Evolutionary conservation across 2,797 vertebrate species (phyloP), one percentile per base, ranked within the genome.

Genomic region (Pogoniulus pusillus): DNA sequence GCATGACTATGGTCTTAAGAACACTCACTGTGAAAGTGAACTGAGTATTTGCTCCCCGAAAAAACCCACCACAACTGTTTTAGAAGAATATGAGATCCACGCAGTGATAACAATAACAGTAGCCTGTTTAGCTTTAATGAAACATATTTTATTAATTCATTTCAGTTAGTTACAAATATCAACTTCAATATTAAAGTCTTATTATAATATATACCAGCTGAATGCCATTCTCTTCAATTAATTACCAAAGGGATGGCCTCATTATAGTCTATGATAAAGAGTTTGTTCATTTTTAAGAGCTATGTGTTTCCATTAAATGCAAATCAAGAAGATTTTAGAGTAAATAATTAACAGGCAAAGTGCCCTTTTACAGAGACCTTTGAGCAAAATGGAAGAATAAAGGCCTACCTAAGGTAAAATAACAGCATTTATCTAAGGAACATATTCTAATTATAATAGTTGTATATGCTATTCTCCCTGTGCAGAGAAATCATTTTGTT

Each of bases 291-390:
- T 83, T 91, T 85, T 5, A 91, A 83, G 30, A 85, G 10, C 32
- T 81, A 19, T 54, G n/a, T 83, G 15, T 81, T 94, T 87, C 59
- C 41, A 72, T 75, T 93, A 87, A 75, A 92, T 18, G 53, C 63
- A 27, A 85, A 75, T 69, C 59, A 81, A 75, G 27, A 82, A 70
- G 45, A 39, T 9, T 84, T 89, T 66, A 66, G 62, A 85, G 23
- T 78, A 93, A 91, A 91, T 89, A 89, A 74, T 87, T 89, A 72
- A 94, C 85, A 92, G 8, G 6, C 65, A 22, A 87, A 10, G 2
- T 69, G 26, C 7, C 41, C 55, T 87, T 91, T 91, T 64, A 58
- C 4, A 69, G n/a, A 89, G 9, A 47, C 5, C 15, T 83, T 78
- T 16, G 54, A 65, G 55, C 2, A 83, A 87, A 92, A 73, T 19